phyloP scores from a whole-genome alignment of 2,113 vertebrate species.

The Scophthalmus maximus region DNA sequence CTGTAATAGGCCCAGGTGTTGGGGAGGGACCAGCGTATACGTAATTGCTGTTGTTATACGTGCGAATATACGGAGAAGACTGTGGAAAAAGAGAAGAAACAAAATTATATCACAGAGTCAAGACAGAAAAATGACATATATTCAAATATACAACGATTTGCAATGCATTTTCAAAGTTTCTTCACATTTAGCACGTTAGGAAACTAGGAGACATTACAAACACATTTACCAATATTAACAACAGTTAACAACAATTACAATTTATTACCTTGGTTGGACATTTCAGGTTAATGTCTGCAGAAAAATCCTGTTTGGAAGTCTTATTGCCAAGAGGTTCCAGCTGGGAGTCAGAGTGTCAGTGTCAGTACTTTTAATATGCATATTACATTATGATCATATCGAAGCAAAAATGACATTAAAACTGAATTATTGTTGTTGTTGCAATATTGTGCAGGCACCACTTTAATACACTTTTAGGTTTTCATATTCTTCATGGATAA shows the following conservation, averaged over 20 bases:
- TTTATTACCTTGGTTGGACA: slow-evolving; percentile 86
- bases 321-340: slow-evolving; percentile 88
- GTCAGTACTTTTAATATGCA: no score
- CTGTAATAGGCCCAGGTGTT: slow-evolving; percentile 76
- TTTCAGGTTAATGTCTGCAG: slow-evolving; percentile 54
- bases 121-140: background rate
- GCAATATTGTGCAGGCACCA: background rate
- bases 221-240: background rate
- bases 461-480: no score
- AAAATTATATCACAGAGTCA: background rate
- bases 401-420: no score
- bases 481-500: no score
- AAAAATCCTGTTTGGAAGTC: slow-evolving; percentile 75
- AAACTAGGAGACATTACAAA: background rate
- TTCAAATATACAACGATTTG: background rate
- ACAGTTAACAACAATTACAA: background rate
- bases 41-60: slow-evolving; percentile 87
- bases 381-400: no score
- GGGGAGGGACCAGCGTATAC: slow-evolving; percentile 69
- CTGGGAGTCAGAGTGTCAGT: slow-evolving; percentile 61
- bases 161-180: background rate
- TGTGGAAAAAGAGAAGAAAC: slow-evolving; percentile 61
- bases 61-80: slow-evolving; percentile 86
- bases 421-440: no score
- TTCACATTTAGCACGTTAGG: no score